Evolutionary conservation across 2,888 invertebrate species (phyloP).

Genomic region (Standfussiana lucernea): DNA sequence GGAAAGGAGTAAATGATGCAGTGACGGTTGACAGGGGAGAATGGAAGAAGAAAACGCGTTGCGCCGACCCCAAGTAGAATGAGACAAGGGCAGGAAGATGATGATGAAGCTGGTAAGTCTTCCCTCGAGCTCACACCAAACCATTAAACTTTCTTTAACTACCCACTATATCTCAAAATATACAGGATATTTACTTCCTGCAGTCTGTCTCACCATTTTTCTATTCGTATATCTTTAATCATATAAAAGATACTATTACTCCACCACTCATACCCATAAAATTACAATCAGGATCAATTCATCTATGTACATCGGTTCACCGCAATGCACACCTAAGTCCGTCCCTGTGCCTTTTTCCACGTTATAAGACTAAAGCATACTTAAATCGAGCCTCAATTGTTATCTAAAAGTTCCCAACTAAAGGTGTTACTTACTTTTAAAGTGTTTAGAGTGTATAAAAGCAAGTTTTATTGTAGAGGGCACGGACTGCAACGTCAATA

Average conservation of each 20-base stretch:
- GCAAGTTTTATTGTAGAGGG: conserved; percentile 36
- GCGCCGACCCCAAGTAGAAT: too few relatives aligned
- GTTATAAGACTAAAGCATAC: conserved; percentile 36
- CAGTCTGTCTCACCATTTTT: not conserved
- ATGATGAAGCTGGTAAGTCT: not conserved
- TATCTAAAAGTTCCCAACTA: conserved; percentile 56
- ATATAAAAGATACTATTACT: not conserved
- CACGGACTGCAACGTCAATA: conserved; percentile 45
- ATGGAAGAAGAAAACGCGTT: too few relatives aligned
- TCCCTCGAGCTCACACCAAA: not conserved
- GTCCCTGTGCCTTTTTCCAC: conserved; percentile 27
- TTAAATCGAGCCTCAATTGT: conserved; percentile 51
- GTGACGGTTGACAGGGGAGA: too few relatives aligned
- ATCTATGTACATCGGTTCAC: not conserved
- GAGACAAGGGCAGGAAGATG: too few relatives aligned
- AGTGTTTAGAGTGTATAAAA: conserved; percentile 50
- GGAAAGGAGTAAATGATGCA: too few relatives aligned
- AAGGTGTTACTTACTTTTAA: conserved; percentile 50
- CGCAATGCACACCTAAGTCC: conserved; percentile 28
- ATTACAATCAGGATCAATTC: conserved; percentile 24
- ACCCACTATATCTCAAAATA: not conserved
- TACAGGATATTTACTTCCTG: not conserved
- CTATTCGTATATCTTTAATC: not conserved
- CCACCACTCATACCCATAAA: not conserved
- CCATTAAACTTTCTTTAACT: not conserved